phyloP scores from a whole-genome alignment of 2,113 vertebrate genomes.

The Bubo blakistoni region DNA sequence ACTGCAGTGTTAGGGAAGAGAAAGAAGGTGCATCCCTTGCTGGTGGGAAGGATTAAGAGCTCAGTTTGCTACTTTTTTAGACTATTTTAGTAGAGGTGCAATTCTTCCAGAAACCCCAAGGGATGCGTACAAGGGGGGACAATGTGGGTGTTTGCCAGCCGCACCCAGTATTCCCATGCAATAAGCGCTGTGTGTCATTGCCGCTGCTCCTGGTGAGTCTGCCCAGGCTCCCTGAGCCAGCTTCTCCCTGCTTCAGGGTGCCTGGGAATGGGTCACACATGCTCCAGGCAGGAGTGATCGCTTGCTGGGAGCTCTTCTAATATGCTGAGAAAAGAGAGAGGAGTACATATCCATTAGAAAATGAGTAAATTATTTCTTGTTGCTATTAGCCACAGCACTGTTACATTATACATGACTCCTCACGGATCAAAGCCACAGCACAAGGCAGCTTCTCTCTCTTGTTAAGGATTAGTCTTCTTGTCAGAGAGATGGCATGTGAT shows the following conservation, averaged over 20 bases:
- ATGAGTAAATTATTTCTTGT: neutral
- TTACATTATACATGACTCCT: neutral
- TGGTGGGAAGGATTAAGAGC: neutral
- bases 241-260: fast-evolving
- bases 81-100: fast-evolving
- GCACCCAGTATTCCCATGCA: fast-evolving
- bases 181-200: fast-evolving
- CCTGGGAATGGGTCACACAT: fast-evolving
- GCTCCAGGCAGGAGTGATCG: fast-evolving
- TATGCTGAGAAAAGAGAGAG: neutral
- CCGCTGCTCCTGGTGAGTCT: fast-evolving
- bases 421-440: neutral
- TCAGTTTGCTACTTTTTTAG: neutral
- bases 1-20: fast-evolving
- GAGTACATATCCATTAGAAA: neutral
- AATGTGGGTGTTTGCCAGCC: neutral
- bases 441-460: neutral
- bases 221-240: neutral
- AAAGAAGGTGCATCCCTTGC: fast-evolving
- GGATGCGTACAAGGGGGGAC: fast-evolving
- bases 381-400: neutral
- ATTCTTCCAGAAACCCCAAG: neutral
- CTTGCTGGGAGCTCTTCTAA: neutral
- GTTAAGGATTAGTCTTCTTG: neutral
- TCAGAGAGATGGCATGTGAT: neutral